Base-by-base conservation (phyloP, 1,140 invertebrate genomes). In the Neodiprion lecontei region DNA sequence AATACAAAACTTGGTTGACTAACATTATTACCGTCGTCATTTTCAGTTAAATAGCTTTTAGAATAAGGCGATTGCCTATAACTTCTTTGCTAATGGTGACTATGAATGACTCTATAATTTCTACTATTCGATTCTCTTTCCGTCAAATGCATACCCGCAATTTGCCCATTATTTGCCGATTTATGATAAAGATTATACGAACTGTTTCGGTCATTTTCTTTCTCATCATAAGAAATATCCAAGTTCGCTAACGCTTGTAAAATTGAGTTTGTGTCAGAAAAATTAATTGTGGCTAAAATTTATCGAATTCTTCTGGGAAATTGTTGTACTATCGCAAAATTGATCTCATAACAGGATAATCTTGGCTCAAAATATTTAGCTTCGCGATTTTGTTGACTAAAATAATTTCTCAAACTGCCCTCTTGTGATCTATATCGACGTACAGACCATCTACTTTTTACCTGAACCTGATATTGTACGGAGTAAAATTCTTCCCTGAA, bases 241-340 rank as follows among this genome's bases (percentile, higher is more conserved):
- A 77, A 50, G 21, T 70, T 12, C 23, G 50, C 21, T 47, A 77
- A 73, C 21, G 74, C 69, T 48, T 73, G 73, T 3, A 53, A n/a
- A 49, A 77, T 53, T 28, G 47, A 7, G 2, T 72, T 72, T 12
- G 67, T 23, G 23, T 70, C 49, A 8, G n/a, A 12, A 72, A 48
- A 75, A 67, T 75, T 67, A 12, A 77, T 50, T 5, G 73, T 17
- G 8, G 67, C 74, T 23, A 77, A 66, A 28, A 53, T 0, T 75
- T 74, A 48, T 14, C 72, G 66, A 14, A 77, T 61, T 14, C 68
- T 40, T n/a, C 9, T 69, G 53, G 76, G 76, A 17, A 77, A 66
- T 69, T 77, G 76, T 50, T 77, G 70, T 12, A 77, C 48, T n/a
- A 77, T 74, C 70, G 70, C 50, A 73, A 68, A 77, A 67, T 75